A percentile compares a stretch with the other conserved stretches of the same genome.
Conservation (phyloP, 2,888 invertebrate species). For the Pseudoips prasinana region DNA sequence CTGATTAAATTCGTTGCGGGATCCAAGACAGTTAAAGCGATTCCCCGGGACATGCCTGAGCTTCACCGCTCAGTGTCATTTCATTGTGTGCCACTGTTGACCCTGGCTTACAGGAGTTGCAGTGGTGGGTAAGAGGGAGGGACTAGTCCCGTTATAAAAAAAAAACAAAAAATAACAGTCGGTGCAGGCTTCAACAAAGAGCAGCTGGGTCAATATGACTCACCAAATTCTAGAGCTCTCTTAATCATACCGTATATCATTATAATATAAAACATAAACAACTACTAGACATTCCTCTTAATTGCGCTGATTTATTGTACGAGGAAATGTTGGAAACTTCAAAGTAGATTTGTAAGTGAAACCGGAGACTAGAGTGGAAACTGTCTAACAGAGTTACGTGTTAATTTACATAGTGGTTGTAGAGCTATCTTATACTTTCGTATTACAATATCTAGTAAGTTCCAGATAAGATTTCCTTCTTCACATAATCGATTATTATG, state of each 20-base stretch:
- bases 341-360: slow-evolving; percentile 1
- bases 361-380: slow-evolving; percentile 3
- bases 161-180: no score
- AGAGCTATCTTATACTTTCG: neutral
- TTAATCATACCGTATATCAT: slow-evolving; percentile 1
- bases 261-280: neutral
- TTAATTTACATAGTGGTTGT: neutral
- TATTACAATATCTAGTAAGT: no score
- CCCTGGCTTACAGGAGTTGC: no score
- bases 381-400: slow-evolving; percentile 4
- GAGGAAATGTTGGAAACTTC: slow-evolving; percentile 1
- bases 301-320: slow-evolving; percentile 3
- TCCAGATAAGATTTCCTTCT: no score
- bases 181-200: slow-evolving; percentile 19
- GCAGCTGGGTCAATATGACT: slow-evolving; percentile 35
- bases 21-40: no score
- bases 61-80: no score
- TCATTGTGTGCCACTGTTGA: no score
- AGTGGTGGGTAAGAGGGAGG: no score
- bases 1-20: no score
- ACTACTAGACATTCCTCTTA: neutral
- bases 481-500: no score
- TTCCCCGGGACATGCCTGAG: no score
- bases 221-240: slow-evolving; percentile 19
- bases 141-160: no score